A percentile compares a stretch with the other conserved stretches of the same genome.
phyloP scores from a whole-genome alignment of 2,888 invertebrate species.

The Tetramorium bicarinatum region DNA sequence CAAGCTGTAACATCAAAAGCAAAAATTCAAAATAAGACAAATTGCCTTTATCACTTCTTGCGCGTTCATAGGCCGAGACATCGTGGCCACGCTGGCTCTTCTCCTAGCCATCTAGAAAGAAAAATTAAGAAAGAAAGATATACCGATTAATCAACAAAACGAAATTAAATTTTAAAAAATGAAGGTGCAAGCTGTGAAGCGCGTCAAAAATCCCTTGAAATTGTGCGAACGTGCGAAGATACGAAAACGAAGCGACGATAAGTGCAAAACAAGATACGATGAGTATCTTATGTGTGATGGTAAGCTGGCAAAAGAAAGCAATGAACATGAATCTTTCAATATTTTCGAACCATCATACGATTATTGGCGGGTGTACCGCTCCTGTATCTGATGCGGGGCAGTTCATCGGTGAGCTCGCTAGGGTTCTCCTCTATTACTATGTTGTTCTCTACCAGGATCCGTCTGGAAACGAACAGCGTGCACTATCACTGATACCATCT shows the following conservation, averaged over 20 bases:
- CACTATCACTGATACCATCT: conserved; percentile 1
- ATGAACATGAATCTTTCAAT: conserved; percentile 56
- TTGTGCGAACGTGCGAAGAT: conserved; percentile 1
- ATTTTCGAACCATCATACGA: conserved; percentile 84
- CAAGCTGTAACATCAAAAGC: conserved; percentile 2
- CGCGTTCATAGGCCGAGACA: conserved; percentile 85
- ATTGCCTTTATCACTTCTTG: conserved; percentile 83
- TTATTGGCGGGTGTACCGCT: conserved; percentile 81
- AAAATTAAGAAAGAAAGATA: conserved; percentile 23
- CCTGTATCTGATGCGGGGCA: conserved; percentile 82
- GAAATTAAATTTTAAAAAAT: neutral
- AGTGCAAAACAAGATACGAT: neutral
- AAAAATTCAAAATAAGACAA: conserved; percentile 33
- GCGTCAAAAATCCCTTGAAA: neutral
- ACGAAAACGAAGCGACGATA: conserved; percentile 1
- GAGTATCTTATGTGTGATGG: neutral
- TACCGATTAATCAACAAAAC: conserved; percentile 2
- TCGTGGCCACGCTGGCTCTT: conserved; percentile 88
- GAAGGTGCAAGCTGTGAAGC: conserved; percentile 30
- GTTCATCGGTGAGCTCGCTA: conserved; percentile 82
- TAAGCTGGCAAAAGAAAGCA: conserved; percentile 10
- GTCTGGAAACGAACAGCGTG: conserved; percentile 71
- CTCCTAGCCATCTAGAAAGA: conserved; percentile 85
- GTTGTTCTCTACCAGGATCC: conserved; percentile 83
- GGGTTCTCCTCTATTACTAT: conserved; percentile 82